phyloP scores from a whole-genome alignment of 2,888 invertebrate species.

The Stramonita haemastoma region DNA sequence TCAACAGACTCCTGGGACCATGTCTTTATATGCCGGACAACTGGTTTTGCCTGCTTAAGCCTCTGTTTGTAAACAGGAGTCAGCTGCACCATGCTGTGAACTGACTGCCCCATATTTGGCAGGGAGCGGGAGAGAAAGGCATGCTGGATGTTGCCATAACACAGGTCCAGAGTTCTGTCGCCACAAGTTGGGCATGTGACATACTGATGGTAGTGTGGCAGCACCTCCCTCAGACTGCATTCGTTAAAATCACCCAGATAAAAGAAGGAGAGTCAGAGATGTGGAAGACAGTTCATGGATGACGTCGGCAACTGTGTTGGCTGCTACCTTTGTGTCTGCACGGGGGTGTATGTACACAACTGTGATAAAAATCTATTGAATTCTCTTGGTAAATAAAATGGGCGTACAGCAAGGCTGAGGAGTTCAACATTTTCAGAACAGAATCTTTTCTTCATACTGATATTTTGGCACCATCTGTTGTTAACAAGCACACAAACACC shows the following conservation, averaged over 20 bases:
- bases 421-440: background rate
- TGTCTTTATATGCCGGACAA: background rate
- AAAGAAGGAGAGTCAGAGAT: background rate
- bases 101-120: background rate
- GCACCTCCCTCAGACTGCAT: background rate
- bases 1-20: background rate
- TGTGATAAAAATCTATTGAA: background rate
- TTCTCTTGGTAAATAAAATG: background rate
- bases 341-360: background rate
- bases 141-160: background rate
- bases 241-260: background rate
- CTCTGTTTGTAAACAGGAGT: background rate
- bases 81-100: background rate
- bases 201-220: background rate
- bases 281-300: background rate
- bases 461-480: background rate
- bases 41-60: background rate
- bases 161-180: background rate
- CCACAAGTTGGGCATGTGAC: background rate
- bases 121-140: background rate
- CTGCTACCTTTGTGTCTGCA: background rate
- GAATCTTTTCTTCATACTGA: background rate
- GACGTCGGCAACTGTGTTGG: background rate
- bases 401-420: background rate
- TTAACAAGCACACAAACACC: background rate